Conservation (phyloP, 1,140 invertebrate species). For the Linepithema humile region DNA sequence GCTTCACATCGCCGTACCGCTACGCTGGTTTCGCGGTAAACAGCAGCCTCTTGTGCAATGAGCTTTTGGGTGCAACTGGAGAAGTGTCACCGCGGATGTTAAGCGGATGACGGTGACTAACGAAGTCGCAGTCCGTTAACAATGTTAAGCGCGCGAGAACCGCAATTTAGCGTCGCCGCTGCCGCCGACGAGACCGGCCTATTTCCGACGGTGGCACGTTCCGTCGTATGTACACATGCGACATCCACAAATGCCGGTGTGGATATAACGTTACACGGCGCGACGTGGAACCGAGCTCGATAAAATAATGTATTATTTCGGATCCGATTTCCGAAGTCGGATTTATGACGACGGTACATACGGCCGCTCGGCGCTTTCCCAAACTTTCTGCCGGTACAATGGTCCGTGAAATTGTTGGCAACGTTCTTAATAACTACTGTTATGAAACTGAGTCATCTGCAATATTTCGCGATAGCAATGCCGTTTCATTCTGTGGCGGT, state of each 20-base stretch:
- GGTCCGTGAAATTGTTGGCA: constrained; percentile 67
- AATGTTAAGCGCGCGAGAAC: constrained; percentile 43
- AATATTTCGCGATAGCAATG: constrained; percentile 46
- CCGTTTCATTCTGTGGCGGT: background rate
- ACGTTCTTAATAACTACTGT: constrained; percentile 61
- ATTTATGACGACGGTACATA: constrained; percentile 18
- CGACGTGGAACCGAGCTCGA: background rate
- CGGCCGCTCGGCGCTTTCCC: constrained; percentile 25
- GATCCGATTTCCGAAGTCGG: constrained; percentile 40
- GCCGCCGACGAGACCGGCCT: constrained; percentile 56
- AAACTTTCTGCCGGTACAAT: constrained; percentile 61
- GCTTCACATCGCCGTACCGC: constrained; percentile 34
- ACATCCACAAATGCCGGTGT: background rate
- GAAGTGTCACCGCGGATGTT: constrained; percentile 47
- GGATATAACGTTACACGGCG: background rate
- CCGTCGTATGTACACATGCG: background rate
- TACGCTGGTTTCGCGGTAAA: constrained; percentile 20
- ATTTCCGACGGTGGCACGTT: constrained; percentile 51
- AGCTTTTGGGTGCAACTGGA: constrained; percentile 17
- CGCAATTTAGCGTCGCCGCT: constrained; percentile 62
- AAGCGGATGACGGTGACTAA: constrained; percentile 49
- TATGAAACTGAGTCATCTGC: constrained; percentile 40
- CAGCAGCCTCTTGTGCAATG: background rate
- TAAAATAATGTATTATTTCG: constrained; percentile 35
- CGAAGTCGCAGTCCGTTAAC: constrained; percentile 41